These are phyloP conservation scores for Drymodes brunneopygia DNA, from an alignment of 2,113 vertebrate genomes.

Conservation along the genomic window DNA sequence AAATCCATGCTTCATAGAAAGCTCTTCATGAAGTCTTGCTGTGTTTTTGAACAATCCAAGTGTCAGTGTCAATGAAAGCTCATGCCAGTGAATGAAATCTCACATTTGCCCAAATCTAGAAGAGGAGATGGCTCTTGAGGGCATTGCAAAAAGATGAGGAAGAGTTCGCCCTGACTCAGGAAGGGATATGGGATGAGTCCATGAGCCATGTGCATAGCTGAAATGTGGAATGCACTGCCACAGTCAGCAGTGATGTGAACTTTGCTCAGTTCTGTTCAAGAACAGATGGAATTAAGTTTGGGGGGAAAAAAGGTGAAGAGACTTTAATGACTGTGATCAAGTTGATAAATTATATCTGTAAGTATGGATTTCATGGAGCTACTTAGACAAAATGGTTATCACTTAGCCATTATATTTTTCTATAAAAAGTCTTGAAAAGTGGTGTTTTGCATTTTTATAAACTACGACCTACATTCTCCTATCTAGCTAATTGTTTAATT, in stretches of 20 bases:
- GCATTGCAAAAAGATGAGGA: not conserved
- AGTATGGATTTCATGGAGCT: not conserved
- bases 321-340: not conserved
- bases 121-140: not conserved
- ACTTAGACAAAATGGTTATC: not conserved
- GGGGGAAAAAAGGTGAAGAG: fast-evolving
- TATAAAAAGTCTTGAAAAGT: not conserved
- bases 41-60: not conserved
- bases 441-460: not conserved
- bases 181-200: not conserved
- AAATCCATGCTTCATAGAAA: not conserved
- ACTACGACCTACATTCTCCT: not conserved
- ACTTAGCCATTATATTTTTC: not conserved
- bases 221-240: not conserved
- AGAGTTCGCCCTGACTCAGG: not conserved
- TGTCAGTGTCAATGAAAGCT: not conserved
- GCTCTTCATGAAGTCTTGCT: not conserved
- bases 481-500: not conserved
- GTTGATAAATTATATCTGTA: not conserved
- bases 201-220: not conserved
- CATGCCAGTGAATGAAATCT: not conserved
- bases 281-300: not conserved
- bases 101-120: fast-evolving
- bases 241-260: not conserved
- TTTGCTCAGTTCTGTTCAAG: not conserved